phyloP scores from a whole-genome alignment of 2,888 invertebrate genomes.

The Spicauda simplicius region DNA sequence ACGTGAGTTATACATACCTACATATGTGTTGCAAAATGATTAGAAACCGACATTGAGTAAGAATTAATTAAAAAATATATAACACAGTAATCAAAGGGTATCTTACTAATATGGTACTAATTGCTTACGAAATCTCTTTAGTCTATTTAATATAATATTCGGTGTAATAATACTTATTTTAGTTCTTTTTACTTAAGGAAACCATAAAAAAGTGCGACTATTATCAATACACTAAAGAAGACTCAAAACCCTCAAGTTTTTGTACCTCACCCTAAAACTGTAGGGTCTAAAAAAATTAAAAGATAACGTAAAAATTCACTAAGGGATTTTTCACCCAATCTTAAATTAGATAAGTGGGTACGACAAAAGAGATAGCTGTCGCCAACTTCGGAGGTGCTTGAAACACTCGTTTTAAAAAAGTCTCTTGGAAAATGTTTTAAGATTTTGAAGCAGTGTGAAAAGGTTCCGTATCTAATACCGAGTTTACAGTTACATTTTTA shows the following conservation, averaged over 20 bases:
- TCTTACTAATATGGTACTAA: too few relatives aligned
- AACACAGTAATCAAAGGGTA: too few relatives aligned
- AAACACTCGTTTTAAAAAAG: conserved; percentile 11
- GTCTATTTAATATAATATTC: too few relatives aligned
- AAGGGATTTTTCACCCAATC: conserved; percentile 69
- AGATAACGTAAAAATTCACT: conserved; percentile 48
- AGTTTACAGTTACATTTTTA: background rate
- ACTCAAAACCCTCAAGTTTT: conserved; percentile 34
- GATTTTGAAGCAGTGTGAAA: background rate
- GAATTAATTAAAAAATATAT: too few relatives aligned
- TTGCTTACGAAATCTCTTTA: too few relatives aligned
- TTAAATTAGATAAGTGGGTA: conserved; percentile 67
- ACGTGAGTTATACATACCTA: too few relatives aligned
- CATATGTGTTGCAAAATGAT: too few relatives aligned
- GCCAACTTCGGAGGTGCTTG: conserved; percentile 24
- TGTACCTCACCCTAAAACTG: conserved; percentile 42
- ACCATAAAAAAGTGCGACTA: background rate
- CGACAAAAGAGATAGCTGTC: conserved; percentile 62
- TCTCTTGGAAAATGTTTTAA: background rate
- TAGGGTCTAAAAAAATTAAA: conserved; percentile 59
- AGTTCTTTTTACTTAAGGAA: too few relatives aligned
- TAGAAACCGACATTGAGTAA: too few relatives aligned
- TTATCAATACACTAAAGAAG: background rate
- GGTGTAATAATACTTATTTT: too few relatives aligned
- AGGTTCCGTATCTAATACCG: background rate